Percentiles rank a stretch among this genome's conserved stretches.
Evolutionary conservation across 2,113 vertebrate species (phyloP).

Genomic region (Orthonyx spaldingii): DNA sequence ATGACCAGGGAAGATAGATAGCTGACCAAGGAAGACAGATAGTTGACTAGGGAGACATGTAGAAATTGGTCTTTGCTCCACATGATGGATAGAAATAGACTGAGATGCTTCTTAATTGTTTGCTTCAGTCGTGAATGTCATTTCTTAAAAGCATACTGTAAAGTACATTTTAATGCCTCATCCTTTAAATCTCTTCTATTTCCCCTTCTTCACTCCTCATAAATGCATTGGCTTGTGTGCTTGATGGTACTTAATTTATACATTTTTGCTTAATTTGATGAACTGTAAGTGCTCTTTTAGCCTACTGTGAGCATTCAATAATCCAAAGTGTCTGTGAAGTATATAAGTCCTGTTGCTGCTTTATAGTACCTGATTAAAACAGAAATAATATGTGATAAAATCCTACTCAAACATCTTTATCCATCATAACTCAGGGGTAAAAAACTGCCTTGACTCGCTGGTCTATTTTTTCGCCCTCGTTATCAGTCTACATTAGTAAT

Average conservation of each 20-base stretch:
- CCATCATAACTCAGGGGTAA: constrained; percentile 16
- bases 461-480: background rate
- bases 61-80: background rate
- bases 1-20: background rate
- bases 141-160: constrained; percentile 9
- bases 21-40: background rate
- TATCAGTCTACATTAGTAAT: background rate
- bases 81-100: background rate
- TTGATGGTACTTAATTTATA: constrained; percentile 49
- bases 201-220: background rate
- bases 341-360: constrained; percentile 16
- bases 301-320: constrained; percentile 44
- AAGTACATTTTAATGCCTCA: constrained; percentile 16
- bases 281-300: constrained; percentile 44
- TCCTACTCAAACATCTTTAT: constrained; percentile 31
- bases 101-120: background rate
- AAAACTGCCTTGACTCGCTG: constrained; percentile 13
- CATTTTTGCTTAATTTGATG: constrained; percentile 57
- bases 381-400: constrained; percentile 44
- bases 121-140: background rate
- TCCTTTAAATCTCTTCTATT: background rate
- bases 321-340: constrained; percentile 41
- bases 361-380: constrained; percentile 47
- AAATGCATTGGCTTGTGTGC: constrained; percentile 26
- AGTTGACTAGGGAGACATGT: background rate